Conservation (phyloP, 1,140 invertebrate genomes). For the Akabosia matsudoensis region DNA sequence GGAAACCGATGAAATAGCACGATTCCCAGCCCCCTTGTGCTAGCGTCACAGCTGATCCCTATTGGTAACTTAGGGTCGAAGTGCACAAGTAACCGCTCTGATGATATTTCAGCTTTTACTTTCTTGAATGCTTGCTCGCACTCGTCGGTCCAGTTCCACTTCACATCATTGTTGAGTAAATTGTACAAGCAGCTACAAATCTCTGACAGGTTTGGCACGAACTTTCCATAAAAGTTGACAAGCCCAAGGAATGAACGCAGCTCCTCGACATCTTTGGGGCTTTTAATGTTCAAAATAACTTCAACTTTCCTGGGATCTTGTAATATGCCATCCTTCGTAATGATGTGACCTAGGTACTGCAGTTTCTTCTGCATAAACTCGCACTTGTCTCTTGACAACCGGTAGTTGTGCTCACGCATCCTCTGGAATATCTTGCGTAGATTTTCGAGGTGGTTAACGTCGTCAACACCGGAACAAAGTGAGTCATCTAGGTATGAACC, state of each 20-base stretch:
- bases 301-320: conserved; percentile 50
- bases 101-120: conserved; percentile 30
- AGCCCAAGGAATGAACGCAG: conserved; percentile 50
- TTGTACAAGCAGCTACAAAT: conserved; percentile 43
- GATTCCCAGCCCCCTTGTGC: conserved; percentile 50
- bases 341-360: conserved; percentile 51
- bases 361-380: background rate
- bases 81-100: conserved; percentile 29
- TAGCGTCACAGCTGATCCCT: conserved; percentile 45
- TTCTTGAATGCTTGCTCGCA: conserved; percentile 39
- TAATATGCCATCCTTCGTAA: conserved; percentile 50
- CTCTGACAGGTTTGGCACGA: conserved; percentile 48
- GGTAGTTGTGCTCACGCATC: background rate
- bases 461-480: background rate
- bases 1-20: conserved; percentile 50
- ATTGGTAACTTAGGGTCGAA: conserved; percentile 42
- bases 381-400: conserved; percentile 4
- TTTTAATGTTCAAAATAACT: conserved; percentile 47
- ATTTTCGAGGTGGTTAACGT: background rate
- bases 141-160: conserved; percentile 26
- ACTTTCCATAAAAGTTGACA: conserved; percentile 50
- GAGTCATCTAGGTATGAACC: conserved; percentile 4
- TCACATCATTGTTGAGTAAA: conserved; percentile 11
- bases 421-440: background rate
- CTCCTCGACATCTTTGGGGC: conserved; percentile 42